A percentile compares a stretch with the other conserved stretches of the same genome.
Conservation (phyloP, 2,888 invertebrate genomes). For the Leptothorax acervorum region DNA sequence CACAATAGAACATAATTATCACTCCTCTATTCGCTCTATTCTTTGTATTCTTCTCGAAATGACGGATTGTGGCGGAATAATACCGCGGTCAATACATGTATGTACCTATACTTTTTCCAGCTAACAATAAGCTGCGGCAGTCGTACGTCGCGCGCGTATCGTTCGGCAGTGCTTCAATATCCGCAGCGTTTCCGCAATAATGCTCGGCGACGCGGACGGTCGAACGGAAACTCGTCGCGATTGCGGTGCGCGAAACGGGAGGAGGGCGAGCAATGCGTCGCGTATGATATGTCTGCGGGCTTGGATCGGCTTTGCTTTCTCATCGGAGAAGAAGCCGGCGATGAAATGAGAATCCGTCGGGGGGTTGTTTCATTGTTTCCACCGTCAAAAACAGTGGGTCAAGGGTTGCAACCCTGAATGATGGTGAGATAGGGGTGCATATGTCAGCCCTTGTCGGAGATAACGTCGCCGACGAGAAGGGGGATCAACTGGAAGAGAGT, state of each 20-base stretch:
- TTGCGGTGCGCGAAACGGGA: slow-evolving; percentile 19
- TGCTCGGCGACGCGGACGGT: background rate
- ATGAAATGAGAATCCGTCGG: slow-evolving; percentile 49
- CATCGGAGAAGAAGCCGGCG: slow-evolving; percentile 51
- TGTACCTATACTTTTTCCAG: background rate
- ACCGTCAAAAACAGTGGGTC: slow-evolving; percentile 66
- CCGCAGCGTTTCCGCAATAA: slow-evolving; percentile 43
- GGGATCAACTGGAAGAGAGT: slow-evolving; percentile 25
- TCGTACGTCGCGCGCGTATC: background rate
- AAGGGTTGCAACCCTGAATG: slow-evolving; percentile 62
- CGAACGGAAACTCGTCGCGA: slow-evolving; percentile 9
- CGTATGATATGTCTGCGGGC: background rate
- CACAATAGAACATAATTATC: background rate
- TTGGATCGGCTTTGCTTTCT: slow-evolving; percentile 25
- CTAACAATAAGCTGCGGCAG: background rate
- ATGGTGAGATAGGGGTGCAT: slow-evolving; percentile 56
- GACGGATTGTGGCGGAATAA: background rate
- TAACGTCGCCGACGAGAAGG: slow-evolving; percentile 42
- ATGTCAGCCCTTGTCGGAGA: slow-evolving; percentile 34
- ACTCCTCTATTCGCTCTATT: background rate
- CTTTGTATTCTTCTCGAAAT: background rate
- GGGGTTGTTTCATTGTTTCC: slow-evolving; percentile 67
- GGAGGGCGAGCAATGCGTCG: background rate
- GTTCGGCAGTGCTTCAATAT: slow-evolving; percentile 36
- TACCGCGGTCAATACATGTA: slow-evolving; percentile 8